Percentiles rank a stretch among this genome's conserved stretches.
phyloP scores from a whole-genome alignment of 2,888 invertebrate species.

The Pteria penguin region DNA sequence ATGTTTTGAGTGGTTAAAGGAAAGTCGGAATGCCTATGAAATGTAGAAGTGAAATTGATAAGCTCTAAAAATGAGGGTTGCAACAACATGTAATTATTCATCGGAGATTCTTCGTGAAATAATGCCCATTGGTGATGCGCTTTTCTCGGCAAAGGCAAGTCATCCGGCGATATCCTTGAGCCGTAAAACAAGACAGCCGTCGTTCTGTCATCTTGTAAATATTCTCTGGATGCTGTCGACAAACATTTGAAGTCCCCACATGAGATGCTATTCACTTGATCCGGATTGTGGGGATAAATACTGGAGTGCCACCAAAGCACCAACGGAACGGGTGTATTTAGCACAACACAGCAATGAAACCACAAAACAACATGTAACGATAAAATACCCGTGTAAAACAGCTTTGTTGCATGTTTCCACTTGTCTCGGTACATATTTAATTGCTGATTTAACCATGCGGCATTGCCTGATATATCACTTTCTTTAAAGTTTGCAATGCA shows the following conservation, averaged over 20 bases:
- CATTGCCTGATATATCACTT: too few relatives aligned
- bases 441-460: too few relatives aligned
- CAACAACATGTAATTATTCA: slow-evolving; percentile 67
- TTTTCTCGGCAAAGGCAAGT: slow-evolving; percentile 62
- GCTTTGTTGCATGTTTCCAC: too few relatives aligned
- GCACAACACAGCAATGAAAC: too few relatives aligned
- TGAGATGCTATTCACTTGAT: slow-evolving; percentile 19
- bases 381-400: too few relatives aligned
- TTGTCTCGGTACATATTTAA: too few relatives aligned
- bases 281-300: slow-evolving; percentile 40
- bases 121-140: slow-evolving; percentile 63
- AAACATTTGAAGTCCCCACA: slow-evolving; percentile 44
- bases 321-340: too few relatives aligned
- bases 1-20: slow-evolving; percentile 64
- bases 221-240: slow-evolving; percentile 32
- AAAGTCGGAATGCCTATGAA: slow-evolving; percentile 64
- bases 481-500: too few relatives aligned
- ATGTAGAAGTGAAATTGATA: slow-evolving; percentile 69
- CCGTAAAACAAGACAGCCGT: slow-evolving; percentile 66
- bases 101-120: slow-evolving; percentile 71
- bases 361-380: too few relatives aligned
- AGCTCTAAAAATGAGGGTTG: slow-evolving; percentile 57
- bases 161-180: slow-evolving; percentile 56
- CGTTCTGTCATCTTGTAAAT: slow-evolving; percentile 55
- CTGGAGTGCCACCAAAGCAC: slow-evolving; percentile 50